Conservation (phyloP, 2,113 vertebrate species). For the Rhinopomastus cyanomelas region DNA sequence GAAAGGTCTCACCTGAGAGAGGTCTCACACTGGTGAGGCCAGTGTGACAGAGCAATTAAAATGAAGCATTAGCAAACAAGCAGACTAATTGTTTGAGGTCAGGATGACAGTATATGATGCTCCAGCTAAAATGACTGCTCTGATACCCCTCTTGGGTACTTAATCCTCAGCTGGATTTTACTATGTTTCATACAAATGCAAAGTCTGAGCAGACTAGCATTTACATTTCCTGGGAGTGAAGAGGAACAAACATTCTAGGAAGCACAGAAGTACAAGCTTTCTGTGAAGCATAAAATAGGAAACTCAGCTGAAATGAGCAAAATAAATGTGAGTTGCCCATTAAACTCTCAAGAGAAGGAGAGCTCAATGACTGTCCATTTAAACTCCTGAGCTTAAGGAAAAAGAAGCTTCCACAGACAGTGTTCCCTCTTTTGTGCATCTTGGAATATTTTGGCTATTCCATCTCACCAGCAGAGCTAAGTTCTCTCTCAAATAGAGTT, state of each 20-base stretch:
- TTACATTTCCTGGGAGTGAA: not conserved
- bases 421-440: not conserved
- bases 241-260: not conserved
- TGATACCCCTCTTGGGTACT: not conserved
- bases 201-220: not conserved
- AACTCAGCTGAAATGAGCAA: not conserved
- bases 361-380: not conserved
- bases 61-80: not conserved
- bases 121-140: not conserved
- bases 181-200: not conserved
- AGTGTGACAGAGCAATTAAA: not conserved
- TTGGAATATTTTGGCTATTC: not conserved
- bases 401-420: not conserved
- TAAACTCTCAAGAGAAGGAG: slow-evolving; percentile 2
- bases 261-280: not conserved
- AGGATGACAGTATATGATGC: not conserved
- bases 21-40: not conserved
- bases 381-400: not conserved
- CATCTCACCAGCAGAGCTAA: not conserved
- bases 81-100: not conserved
- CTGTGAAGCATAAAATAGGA: not conserved
- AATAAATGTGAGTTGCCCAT: not conserved
- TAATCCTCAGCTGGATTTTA: not conserved
- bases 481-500: not conserved
- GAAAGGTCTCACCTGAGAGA: not conserved